phyloP scores from a whole-genome alignment of 1,140 invertebrate species.

The Plodia interpunctella region DNA sequence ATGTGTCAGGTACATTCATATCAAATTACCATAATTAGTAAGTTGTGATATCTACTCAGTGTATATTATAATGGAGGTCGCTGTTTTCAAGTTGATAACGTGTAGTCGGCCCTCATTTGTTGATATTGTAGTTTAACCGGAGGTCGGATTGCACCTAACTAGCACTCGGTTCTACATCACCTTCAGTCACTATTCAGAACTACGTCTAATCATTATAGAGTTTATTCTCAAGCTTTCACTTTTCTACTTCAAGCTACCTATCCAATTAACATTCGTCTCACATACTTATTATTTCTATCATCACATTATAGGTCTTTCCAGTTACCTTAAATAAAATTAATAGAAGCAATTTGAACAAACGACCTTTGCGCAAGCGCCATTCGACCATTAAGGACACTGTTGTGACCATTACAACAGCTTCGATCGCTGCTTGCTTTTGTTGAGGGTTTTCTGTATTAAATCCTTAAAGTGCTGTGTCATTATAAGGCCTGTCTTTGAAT shows the following conservation, averaged over 20 bases:
- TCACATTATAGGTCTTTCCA: conserved; percentile 18
- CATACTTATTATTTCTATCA: conserved; percentile 14
- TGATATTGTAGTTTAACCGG: conserved; percentile 1
- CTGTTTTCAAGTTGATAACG: conserved; percentile 5
- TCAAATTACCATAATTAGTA: conserved; percentile 6
- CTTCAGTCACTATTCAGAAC: conserved; percentile 12
- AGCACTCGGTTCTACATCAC: not conserved
- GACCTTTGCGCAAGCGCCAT: conserved; percentile 50
- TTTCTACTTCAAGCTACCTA: conserved; percentile 19
- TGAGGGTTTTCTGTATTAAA: conserved; percentile 9
- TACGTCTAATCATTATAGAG: conserved; percentile 22
- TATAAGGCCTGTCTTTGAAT: conserved; percentile 15
- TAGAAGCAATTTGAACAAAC: conserved; percentile 39
- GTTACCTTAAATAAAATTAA: conserved; percentile 32
- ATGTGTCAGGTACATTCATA: conserved; percentile 2
- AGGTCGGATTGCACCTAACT: not conserved
- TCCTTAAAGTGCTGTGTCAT: conserved; percentile 18
- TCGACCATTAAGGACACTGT: conserved; percentile 54
- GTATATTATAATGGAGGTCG: not conserved
- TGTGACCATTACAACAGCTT: conserved; percentile 41
- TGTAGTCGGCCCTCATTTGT: conserved; percentile 1
- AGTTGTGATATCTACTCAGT: not conserved
- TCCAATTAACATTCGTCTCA: conserved; percentile 14
- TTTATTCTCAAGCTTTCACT: conserved; percentile 37
- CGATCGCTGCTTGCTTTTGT: conserved; percentile 24